Percentiles rank a stretch among this genome's conserved stretches.
phyloP scores from a whole-genome alignment of 2,797 vertebrate genomes.

The Saxicola maurus region DNA sequence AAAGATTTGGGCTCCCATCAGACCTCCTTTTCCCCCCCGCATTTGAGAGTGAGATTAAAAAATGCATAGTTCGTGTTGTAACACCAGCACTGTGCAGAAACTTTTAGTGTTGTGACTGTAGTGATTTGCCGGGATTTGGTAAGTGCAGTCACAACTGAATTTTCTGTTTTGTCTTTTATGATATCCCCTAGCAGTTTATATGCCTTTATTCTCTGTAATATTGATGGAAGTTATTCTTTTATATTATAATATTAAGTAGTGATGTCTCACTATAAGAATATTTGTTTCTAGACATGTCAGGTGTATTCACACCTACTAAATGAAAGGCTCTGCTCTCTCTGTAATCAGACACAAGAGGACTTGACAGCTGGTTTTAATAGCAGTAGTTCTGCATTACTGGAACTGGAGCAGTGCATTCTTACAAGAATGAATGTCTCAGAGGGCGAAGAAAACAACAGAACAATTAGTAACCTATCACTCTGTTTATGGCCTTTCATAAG shows the following conservation, averaged over 20 bases:
- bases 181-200: background rate
- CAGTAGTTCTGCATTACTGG: background rate
- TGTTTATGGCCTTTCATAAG: background rate
- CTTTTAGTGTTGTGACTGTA: background rate
- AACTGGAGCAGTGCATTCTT: background rate
- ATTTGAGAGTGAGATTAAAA: background rate
- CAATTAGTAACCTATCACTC: background rate
- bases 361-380: background rate
- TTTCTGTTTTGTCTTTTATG: background rate
- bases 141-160: background rate
- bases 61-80: background rate
- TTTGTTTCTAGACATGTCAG: background rate
- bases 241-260: background rate
- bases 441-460: background rate
- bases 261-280: background rate
- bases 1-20: background rate
- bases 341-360: fast-evolving
- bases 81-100: background rate
- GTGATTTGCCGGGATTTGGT: background rate
- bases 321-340: background rate
- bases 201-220: background rate
- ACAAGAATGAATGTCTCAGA: background rate
- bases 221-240: background rate
- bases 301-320: background rate
- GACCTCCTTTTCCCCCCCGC: background rate